phyloP scores from a whole-genome alignment of 2,113 vertebrate species.

The Pseudonaja textilis region DNA sequence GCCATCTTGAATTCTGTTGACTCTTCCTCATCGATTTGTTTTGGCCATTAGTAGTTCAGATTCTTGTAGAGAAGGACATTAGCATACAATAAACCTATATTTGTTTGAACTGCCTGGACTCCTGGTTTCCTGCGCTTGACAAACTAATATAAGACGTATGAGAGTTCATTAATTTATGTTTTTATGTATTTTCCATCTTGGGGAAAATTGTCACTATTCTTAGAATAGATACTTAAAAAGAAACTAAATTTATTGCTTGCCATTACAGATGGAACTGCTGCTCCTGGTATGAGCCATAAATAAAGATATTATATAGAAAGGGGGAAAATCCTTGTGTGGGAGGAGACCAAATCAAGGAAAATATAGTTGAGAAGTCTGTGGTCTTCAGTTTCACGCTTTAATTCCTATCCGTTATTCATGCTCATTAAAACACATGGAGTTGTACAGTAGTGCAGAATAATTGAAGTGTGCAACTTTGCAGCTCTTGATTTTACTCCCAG shows the following conservation, averaged over 20 bases:
- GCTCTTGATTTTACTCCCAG: background rate
- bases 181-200: background rate
- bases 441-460: background rate
- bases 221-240: background rate
- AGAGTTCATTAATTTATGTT: background rate
- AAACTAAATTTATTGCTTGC: background rate
- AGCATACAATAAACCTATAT: background rate
- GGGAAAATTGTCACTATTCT: background rate
- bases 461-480: background rate
- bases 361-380: background rate
- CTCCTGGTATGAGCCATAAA: background rate
- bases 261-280: background rate
- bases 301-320: background rate
- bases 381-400: background rate
- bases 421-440: background rate
- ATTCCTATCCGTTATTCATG: background rate
- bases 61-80: background rate
- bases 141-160: background rate
- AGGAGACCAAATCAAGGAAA: background rate
- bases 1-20: background rate
- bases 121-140: background rate
- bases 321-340: background rate
- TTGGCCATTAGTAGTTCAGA: background rate
- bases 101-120: background rate
- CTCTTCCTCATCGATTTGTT: background rate